phyloP scores from a whole-genome alignment of 2,113 vertebrate genomes.

The Carassius carassius region DNA sequence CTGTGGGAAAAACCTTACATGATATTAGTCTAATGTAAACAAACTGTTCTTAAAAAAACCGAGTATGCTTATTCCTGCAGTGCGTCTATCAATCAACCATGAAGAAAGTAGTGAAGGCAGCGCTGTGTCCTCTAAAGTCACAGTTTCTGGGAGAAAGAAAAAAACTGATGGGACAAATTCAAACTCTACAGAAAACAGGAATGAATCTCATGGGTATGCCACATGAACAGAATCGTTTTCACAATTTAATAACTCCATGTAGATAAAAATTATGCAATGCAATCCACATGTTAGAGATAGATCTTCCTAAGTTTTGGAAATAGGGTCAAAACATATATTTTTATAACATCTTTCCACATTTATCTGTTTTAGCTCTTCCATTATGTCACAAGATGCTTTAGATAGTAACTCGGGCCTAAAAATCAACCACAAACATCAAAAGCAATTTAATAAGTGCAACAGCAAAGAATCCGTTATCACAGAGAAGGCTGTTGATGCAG shows the following conservation, averaged over 20 bases:
- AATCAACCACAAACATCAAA: neutral
- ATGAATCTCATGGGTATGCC: slow-evolving; percentile 57
- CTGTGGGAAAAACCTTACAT: neutral
- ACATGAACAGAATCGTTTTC: neutral
- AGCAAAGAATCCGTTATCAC: neutral
- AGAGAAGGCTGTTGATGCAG: neutral
- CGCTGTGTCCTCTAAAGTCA: slow-evolving; percentile 38
- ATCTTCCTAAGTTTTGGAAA: neutral
- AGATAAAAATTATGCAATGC: neutral
- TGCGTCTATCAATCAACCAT: slow-evolving; percentile 60
- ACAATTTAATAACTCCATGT: neutral
- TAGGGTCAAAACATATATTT: neutral
- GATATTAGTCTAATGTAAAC: neutral
- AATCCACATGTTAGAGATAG: neutral
- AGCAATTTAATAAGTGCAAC: neutral
- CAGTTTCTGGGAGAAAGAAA: slow-evolving; percentile 43
- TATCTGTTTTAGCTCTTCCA: slow-evolving; percentile 29
- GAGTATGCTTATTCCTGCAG: slow-evolving; percentile 51
- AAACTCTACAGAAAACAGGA: slow-evolving; percentile 29
- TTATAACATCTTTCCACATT: neutral
- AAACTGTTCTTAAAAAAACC: neutral
- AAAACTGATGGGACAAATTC: slow-evolving; percentile 52
- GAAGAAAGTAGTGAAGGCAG: slow-evolving; percentile 60
- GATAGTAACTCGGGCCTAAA: neutral
- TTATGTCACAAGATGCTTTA: neutral